Base-by-base conservation (phyloP, 1,140 invertebrate species). In the Bombus fervidus region DNA sequence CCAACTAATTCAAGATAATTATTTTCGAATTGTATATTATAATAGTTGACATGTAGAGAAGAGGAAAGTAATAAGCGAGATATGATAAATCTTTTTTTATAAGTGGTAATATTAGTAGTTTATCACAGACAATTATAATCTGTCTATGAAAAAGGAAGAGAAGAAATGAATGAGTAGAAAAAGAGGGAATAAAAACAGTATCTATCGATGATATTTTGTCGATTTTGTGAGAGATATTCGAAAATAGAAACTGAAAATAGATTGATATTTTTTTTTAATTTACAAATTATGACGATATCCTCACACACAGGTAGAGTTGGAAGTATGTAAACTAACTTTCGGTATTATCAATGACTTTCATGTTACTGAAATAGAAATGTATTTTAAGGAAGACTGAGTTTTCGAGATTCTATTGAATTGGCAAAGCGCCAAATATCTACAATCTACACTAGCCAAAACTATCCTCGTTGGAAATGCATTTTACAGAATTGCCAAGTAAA, bases 301-400 rank as follows among this genome's bases (percentile, higher is more conserved):
- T 34, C 5, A 31, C 0, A n/a, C 59, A n/a, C 59, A 28, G 59
- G 59, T n/a, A 68, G 37, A 1, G 9, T 37, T 4, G 22, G 1
- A 39, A 72, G 15, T 34, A 62, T 10, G 4, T 13, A 62, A 39
- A 59, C 22, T n/a, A 28, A 77, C 3, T 12, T 31, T 28, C 9
- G 10, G 41, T 22, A 34, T 72, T 85, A 85, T 85, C 77, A 80
- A 71, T 80, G 39, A 37, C 3, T 80, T 71, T 84, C 18, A 6
- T 3, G 31, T 64, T 85, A 22, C 41, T 25, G 47, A 80, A 72
- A 85, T 80, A 80, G 77, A 72, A 62, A 59, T 80, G 31, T 85
- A 85, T 85, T 85, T 85, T 85, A 85, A 72, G 77, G 83, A 28
- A 85, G 80, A 80, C 39, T 43, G 31, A 43, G 68, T 72, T 72